Percentiles rank a stretch among this genome's conserved stretches.
Conservation (phyloP, 2,113 vertebrate species). For the Chaetorhynchus papuensis region DNA sequence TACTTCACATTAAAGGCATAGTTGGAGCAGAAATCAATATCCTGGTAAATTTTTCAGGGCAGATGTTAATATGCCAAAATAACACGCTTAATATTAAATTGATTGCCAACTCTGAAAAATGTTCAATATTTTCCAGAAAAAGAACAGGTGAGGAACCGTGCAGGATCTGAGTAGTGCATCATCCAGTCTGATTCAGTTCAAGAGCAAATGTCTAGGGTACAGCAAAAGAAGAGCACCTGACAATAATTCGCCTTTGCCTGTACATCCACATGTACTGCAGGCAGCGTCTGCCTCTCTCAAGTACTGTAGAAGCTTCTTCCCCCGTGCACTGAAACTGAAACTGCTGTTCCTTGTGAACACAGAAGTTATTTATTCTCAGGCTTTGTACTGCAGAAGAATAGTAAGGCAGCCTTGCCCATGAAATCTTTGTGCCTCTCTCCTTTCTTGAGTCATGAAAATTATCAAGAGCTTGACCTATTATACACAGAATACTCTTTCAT, state of each 20-base stretch:
- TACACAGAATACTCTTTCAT: background rate
- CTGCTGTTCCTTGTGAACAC: background rate
- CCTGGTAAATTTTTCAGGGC: background rate
- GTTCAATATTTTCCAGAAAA: background rate
- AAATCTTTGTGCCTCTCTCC: background rate
- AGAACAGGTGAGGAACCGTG: background rate
- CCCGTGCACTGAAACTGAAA: background rate
- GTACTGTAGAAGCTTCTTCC: background rate
- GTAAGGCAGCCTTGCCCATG: background rate
- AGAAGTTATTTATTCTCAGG: background rate
- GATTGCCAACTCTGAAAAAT: background rate
- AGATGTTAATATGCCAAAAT: background rate
- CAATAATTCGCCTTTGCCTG: background rate
- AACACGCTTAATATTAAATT: background rate
- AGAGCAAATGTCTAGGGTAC: background rate
- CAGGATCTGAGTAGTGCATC: background rate
- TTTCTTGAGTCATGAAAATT: background rate
- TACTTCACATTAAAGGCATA: background rate
- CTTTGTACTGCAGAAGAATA: background rate
- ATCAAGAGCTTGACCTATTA: background rate
- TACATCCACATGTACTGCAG: background rate
- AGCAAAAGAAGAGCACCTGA: background rate
- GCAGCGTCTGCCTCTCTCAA: rapidly evolving
- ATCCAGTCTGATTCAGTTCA: background rate
- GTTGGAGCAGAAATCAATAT: background rate